A percentile compares a stretch with the other conserved stretches of the same genome.
These are phyloP conservation scores for Henricia sp. DNA, from an alignment of 53 echinoderm and acorn worm species.

Conservation along the genomic window DNA sequence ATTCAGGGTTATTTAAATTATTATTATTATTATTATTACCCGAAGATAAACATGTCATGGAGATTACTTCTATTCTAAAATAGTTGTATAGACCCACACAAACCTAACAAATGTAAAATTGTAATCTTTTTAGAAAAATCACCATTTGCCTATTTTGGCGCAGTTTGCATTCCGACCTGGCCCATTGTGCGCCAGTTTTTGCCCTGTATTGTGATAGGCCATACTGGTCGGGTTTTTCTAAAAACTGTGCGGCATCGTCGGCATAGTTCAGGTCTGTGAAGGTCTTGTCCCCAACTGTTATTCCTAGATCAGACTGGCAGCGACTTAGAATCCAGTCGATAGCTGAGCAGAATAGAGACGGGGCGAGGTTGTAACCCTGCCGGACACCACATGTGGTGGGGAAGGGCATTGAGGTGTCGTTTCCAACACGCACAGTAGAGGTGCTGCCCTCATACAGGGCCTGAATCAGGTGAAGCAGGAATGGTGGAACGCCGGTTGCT, in stretches of 20 bases:
- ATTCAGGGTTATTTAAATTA: too few species aligned
- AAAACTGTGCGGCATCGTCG: not conserved
- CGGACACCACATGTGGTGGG: not conserved
- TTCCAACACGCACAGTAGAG: not conserved
- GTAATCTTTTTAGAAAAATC: too few species aligned
- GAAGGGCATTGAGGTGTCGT: not conserved
- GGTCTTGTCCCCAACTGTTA: not conserved
- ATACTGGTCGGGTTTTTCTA: not conserved
- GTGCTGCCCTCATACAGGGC: not conserved
- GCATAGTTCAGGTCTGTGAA: conserved; percentile 4
- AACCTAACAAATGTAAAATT: too few species aligned
- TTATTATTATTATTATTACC: too few species aligned
- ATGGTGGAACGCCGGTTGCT: conserved; percentile 11
- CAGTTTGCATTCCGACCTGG: too few species aligned
- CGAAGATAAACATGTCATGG: too few species aligned
- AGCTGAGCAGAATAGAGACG: not conserved
- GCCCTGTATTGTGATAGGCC: not conserved
- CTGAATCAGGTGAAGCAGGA: not conserved
- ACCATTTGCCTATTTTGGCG: too few species aligned
- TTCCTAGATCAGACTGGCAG: not conserved
- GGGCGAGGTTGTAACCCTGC: conserved; percentile 6
- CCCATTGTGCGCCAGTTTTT: too few species aligned
- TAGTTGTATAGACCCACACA: too few species aligned
- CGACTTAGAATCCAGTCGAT: conserved; percentile 10
- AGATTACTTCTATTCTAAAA: too few species aligned